Conservation (phyloP, 2,888 invertebrate genomes). For the Aplocera efformata region DNA sequence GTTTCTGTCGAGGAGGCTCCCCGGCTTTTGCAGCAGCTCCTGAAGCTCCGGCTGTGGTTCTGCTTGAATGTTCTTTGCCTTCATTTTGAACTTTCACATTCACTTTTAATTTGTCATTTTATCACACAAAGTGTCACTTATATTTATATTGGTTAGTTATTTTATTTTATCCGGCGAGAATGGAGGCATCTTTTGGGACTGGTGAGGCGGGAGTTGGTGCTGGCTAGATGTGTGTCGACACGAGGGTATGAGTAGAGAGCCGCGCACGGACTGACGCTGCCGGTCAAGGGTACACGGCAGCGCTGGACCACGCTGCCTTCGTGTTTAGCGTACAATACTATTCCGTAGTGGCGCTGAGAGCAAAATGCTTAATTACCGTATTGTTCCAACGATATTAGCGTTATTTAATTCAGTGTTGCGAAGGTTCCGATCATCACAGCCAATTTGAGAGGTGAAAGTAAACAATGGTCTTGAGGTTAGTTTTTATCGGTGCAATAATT, state of each 20-base stretch:
- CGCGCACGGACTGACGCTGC: slow-evolving; percentile 64
- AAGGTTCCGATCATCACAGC: slow-evolving; percentile 10
- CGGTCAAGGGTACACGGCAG: slow-evolving; percentile 63
- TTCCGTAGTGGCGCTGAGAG: slow-evolving; percentile 12
- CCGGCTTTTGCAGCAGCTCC: slow-evolving; percentile 64
- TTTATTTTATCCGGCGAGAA: slow-evolving; percentile 29
- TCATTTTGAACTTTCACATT: slow-evolving; percentile 54
- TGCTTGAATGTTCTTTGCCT: slow-evolving; percentile 45
- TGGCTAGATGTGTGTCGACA: slow-evolving; percentile 50
- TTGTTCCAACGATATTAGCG: slow-evolving; percentile 26
- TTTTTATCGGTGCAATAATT: too few relatives aligned
- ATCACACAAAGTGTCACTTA: slow-evolving; percentile 24
- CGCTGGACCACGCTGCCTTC: slow-evolving; percentile 35
- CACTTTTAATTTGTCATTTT: slow-evolving; percentile 33
- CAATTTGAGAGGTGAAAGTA: slow-evolving; percentile 12
- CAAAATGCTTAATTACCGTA: slow-evolving; percentile 25
- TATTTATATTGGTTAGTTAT: slow-evolving; percentile 1
- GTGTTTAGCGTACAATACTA: slow-evolving; percentile 12
- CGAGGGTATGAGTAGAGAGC: slow-evolving; percentile 61
- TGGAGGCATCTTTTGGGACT: slow-evolving; percentile 53
- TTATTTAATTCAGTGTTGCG: slow-evolving; percentile 16
- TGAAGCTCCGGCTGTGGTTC: slow-evolving; percentile 62
- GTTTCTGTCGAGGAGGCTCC: slow-evolving; percentile 45
- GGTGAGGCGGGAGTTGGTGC: slow-evolving; percentile 34
- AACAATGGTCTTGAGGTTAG: not conserved